Evolutionary conservation across 2,888 invertebrate species (phyloP).

Genomic region (Mythimna impura): DNA sequence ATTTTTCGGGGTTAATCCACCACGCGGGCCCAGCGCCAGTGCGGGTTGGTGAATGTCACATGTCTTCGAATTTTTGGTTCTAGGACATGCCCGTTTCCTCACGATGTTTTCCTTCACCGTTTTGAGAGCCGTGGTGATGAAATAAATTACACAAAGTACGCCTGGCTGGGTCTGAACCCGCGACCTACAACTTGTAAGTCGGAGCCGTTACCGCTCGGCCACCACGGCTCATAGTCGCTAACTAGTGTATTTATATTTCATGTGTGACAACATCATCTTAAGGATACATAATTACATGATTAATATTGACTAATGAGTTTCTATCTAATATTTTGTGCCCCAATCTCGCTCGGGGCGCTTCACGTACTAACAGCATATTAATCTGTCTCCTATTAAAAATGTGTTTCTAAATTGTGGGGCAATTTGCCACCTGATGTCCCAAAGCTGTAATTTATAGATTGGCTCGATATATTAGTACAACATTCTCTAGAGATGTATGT

Average conservation of each 20-base stretch:
- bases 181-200: too few relatives aligned
- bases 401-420: slow-evolving; percentile 47
- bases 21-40: too few relatives aligned
- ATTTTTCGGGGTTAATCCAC: too few relatives aligned
- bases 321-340: background rate
- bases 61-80: too few relatives aligned
- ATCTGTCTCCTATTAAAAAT: slow-evolving; percentile 47
- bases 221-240: too few relatives aligned
- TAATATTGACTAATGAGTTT: slow-evolving; percentile 28
- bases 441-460: slow-evolving; percentile 55
- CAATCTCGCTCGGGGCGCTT: slow-evolving; percentile 26
- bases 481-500: slow-evolving; percentile 55
- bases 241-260: background rate
- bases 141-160: too few relatives aligned
- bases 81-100: too few relatives aligned
- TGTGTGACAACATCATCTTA: slow-evolving; percentile 25
- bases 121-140: too few relatives aligned
- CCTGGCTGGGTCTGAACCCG: too few relatives aligned
- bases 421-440: slow-evolving; percentile 52
- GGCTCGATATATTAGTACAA: slow-evolving; percentile 44
- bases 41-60: too few relatives aligned
- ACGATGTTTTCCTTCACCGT: too few relatives aligned
- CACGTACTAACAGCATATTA: slow-evolving; percentile 16
- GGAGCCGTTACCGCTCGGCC: too few relatives aligned
- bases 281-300: slow-evolving; percentile 12